These are phyloP conservation scores for Chlorospingus semifuscus DNA, from an alignment of 2,797 vertebrate genomes.

Conservation along the genomic window DNA sequence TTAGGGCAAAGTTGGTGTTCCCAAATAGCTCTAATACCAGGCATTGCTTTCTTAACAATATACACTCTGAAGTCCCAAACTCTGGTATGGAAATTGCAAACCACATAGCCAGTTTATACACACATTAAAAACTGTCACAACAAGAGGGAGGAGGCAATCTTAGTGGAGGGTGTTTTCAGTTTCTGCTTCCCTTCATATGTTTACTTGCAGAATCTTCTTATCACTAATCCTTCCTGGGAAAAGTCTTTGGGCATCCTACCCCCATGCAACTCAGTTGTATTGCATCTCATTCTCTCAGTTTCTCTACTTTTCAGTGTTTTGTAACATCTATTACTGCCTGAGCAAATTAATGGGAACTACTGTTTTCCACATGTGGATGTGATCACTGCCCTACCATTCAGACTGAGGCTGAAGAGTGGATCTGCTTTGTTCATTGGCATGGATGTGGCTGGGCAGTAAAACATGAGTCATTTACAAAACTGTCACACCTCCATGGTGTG, in stretches of 20 bases:
- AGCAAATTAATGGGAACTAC: neutral
- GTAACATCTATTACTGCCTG: accelerated
- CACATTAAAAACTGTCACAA: neutral
- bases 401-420: neutral
- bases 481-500: neutral
- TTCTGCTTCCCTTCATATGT: neutral
- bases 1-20: neutral
- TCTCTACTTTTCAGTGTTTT: neutral
- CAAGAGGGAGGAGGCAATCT: neutral
- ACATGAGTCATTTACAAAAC: neutral
- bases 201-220: neutral
- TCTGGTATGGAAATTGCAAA: neutral
- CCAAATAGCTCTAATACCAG: accelerated
- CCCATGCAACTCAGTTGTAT: neutral
- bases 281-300: accelerated
- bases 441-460: neutral
- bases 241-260: neutral
- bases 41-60: neutral
- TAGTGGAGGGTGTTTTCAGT: neutral
- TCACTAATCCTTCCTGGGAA: neutral
- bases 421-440: neutral
- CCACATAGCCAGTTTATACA: too few species aligned
- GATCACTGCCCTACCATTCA: neutral
- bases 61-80: neutral
- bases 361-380: neutral